These are phyloP conservation scores for Nephotettix cincticeps DNA, from an alignment of 1,140 invertebrate species.

Conservation along the genomic window DNA sequence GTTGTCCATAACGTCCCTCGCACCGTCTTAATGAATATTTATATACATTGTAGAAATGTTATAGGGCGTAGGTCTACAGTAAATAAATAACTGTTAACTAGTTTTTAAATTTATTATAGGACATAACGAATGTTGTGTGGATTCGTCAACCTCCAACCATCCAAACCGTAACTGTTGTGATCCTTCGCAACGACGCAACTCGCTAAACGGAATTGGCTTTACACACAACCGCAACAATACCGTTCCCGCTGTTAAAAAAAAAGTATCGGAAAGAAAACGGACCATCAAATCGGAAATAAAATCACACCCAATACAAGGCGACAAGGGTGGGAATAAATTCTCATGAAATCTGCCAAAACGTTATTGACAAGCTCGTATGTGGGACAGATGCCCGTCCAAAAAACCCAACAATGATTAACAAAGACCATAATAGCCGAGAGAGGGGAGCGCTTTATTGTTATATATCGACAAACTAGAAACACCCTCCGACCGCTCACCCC, in stretches of 20 bases:
- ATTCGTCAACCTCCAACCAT: no score
- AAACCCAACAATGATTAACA: conserved; percentile 22
- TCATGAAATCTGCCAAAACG: conserved; percentile 10
- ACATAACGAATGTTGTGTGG: no score
- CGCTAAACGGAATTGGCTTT: neutral
- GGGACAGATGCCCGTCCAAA: conserved; percentile 18
- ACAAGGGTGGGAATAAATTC: neutral
- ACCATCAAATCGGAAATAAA: neutral
- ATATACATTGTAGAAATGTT: no score
- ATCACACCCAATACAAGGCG: neutral
- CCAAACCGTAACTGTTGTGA: no score
- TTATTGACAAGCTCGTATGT: conserved; percentile 13
- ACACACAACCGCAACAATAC: neutral
- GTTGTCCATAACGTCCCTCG: no score
- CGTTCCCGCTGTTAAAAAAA: neutral
- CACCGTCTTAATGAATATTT: no score
- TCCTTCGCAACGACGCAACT: neutral
- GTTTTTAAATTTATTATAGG: no score
- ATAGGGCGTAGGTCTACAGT: no score
- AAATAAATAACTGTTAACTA: no score
- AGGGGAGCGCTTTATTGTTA: conserved; percentile 4
- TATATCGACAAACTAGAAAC: conserved; percentile 27
- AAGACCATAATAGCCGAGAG: conserved; percentile 21
- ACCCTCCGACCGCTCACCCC: conserved; percentile 1
- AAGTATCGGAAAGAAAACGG: neutral